Percentiles rank a stretch among this genome's conserved stretches.
Conservation (phyloP, 2,888 invertebrate genomes). For the Lasiommata megera region DNA sequence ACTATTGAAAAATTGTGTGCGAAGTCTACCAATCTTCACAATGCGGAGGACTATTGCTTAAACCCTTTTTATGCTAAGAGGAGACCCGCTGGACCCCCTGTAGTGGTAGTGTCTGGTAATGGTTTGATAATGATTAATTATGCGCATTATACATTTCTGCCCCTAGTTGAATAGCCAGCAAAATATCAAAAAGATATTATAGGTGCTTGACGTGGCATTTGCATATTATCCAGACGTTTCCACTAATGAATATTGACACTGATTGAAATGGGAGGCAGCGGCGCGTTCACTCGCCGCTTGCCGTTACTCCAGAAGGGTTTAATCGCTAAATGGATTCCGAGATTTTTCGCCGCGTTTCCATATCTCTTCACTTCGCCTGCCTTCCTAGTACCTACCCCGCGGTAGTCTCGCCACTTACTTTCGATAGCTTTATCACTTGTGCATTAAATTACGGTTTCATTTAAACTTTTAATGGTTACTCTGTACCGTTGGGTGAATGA, state of each 20-base stretch:
- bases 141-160: too few relatives aligned
- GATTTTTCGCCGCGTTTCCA: constrained; percentile 29
- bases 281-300: constrained; percentile 40
- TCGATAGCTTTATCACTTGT: constrained; percentile 9
- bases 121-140: too few relatives aligned
- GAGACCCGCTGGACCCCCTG: too few relatives aligned
- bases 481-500: too few relatives aligned
- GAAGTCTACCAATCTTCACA: too few relatives aligned
- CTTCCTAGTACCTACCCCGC: constrained; percentile 2
- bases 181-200: background rate
- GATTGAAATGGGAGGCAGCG: constrained; percentile 55
- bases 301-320: constrained; percentile 35
- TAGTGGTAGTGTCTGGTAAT: too few relatives aligned
- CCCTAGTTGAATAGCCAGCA: background rate
- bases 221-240: constrained; percentile 21
- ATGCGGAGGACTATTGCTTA: too few relatives aligned
- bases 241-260: constrained; percentile 59
- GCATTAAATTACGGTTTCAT: constrained; percentile 9
- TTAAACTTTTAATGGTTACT: background rate
- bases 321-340: constrained; percentile 44
- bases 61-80: too few relatives aligned
- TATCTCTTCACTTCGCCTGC: constrained; percentile 13
- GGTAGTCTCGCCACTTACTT: constrained; percentile 5
- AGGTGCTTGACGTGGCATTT: constrained; percentile 17
- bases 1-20: too few relatives aligned